Evolutionary conservation across 2,113 vertebrate species (phyloP), one percentile per base, ranked within the genome.

Genomic region (Scartelaos histophorus): DNA sequence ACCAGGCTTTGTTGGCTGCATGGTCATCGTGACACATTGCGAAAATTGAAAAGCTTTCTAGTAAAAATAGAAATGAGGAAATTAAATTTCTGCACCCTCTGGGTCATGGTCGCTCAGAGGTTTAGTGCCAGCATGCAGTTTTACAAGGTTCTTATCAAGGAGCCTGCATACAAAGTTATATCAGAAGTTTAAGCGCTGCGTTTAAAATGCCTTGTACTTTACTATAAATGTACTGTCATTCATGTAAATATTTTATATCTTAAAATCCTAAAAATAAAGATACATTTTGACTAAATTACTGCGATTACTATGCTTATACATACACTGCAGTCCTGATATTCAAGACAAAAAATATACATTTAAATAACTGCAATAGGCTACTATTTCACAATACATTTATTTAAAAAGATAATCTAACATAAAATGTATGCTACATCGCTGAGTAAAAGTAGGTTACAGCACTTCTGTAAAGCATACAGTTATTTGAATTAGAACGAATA

Each of bases 1-100:
- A 56, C n/a, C 24, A 2, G n/a, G 66, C 67, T 81, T 79, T 83
- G 79, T 76, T 75, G 74, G 65, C 67, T 74, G 49, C 73, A 67
- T 79, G 76, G 71, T 77, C 75, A 43, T 81, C 81, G 72, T 70
- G 71, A 67, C 79, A 73, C 67, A 78, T 70, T 76, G 73, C 60
- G 76, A 88, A 64, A 90, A 83, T 84, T 83, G 82, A 89, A 90
- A 88, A 85, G 68, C 80, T 74, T 69, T 87, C 71, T 43, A 70
- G 74, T 79, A 83, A 82, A 78, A 69, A 74, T 73, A 73, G 80
- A 84, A 79, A 78, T 72, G 54, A 74, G 73, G 66, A 82, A 82
- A 86, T 86, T 66, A 68, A 60, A 83, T 83, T 82, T 83, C 71
- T 82, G 71, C 75, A 19, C 80, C 29, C 69, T 76, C 15, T 58